Base-by-base conservation (phyloP, 2,888 invertebrate genomes). In the Thymelicus acteon region DNA sequence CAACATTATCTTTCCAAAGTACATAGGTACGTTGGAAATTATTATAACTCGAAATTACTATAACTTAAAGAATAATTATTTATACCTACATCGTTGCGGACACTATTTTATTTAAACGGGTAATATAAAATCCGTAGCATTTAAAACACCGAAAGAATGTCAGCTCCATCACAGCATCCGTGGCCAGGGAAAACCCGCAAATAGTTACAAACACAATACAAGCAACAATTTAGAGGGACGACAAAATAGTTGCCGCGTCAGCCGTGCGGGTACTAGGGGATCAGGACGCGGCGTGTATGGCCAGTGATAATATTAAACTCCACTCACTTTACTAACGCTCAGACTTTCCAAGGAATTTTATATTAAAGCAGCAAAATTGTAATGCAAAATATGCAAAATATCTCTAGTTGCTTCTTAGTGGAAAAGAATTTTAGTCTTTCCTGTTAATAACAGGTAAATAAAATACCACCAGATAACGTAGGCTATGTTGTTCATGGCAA, bases 191-290 rank as follows among this genome's bases (percentile, higher is more conserved):
- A 44, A 44, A 44, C 44, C 44, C 44, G 49, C 49, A 52, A 52
- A 52, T 52, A 52, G 49, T 52, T 52, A 19, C 15, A 15, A n/a
- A 52, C 19, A 49, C 48, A 52, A 52, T 19, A 52, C 49, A 19
- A 52, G 49, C 49, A 19, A 8, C 1, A 52, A 52, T 52, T 52
- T 52, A 52, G 49, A 15, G 49, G 49, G 49, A 52, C 15, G 19
- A 19, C 49, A 8, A 52, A 52, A 52, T 52, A 52, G 49, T 52
- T 52, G 49, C 19, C 49, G 19, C 49, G 49, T 52, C 49, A 19
- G 49, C 10, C 48, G 8, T 49, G 48, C 8, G 15, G 49, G 49
- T 52, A 15, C 49, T 19, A 52, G 49, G 49, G 8, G n/a, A 52
- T 19, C 49, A 19, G 15, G 19, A 8, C 7, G 1, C 7, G 19